Conservation (phyloP, 2,113 vertebrate species). For the Hyla sarda region DNA sequence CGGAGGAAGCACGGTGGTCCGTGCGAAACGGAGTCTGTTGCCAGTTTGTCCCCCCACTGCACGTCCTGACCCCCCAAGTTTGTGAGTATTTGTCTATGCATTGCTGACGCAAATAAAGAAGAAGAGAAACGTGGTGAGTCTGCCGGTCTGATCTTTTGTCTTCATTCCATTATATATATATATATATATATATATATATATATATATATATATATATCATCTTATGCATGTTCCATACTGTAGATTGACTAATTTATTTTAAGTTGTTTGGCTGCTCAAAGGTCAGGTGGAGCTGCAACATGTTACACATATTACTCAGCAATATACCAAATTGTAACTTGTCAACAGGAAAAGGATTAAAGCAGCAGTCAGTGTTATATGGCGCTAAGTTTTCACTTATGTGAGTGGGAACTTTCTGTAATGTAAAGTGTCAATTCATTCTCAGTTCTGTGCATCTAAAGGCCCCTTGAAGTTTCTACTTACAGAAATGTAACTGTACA, state of each 20-base stretch:
- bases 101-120: no score
- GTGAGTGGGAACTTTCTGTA: conserved; percentile 35
- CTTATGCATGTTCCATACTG: neutral
- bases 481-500: conserved; percentile 26
- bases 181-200: neutral
- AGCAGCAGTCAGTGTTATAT: conserved; percentile 13
- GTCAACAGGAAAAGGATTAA: conserved; percentile 49
- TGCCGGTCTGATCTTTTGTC: no score
- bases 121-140: no score
- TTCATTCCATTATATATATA: no score
- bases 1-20: no score
- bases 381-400: conserved; percentile 28
- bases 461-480: conserved; percentile 19
- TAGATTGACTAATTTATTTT: neutral
- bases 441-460: neutral
- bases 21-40: no score
- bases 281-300: conserved; percentile 13
- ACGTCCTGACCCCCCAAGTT: no score
- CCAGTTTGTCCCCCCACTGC: no score
- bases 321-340: conserved; percentile 29
- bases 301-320: conserved; percentile 50
- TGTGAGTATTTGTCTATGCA: no score
- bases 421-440: conserved; percentile 37
- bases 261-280: conserved; percentile 7
- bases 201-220: neutral